Evolutionary conservation across 2,113 vertebrate genomes (phyloP).

Genomic region (Bubo bubo): DNA sequence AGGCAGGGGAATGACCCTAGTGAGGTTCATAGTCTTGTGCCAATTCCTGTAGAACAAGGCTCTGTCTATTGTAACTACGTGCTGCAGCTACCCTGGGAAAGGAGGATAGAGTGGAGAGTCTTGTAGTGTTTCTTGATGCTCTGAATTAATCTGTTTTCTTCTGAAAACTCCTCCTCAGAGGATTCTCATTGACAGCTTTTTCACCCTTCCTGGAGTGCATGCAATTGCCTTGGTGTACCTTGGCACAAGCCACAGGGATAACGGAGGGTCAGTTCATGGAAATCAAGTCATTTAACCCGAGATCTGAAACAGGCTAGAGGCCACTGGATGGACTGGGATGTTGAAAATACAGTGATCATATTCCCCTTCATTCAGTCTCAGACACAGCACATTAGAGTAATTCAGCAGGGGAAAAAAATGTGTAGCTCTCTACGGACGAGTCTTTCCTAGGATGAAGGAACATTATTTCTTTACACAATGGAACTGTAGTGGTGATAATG

Average conservation of each 20-base stretch:
- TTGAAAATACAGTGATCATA: neutral
- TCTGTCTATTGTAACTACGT: neutral
- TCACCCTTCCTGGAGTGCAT: neutral
- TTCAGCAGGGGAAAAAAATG: neutral
- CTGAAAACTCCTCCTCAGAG: neutral
- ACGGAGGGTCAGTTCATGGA: neutral
- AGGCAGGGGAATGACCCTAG: neutral
- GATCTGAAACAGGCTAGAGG: neutral
- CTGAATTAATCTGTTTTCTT: neutral
- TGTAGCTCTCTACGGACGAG: neutral
- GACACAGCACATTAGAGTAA: neutral
- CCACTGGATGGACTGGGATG: neutral
- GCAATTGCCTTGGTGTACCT: neutral
- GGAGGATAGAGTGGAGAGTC: neutral
- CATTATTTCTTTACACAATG: neutral
- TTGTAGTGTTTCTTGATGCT: neutral
- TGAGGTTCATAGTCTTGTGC: neutral
- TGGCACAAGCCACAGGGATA: neutral
- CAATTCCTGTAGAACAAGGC: neutral
- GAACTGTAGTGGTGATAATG: neutral
- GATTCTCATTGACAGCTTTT: neutral
- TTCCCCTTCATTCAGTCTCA: neutral
- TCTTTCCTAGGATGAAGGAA: neutral
- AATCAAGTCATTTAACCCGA: neutral
- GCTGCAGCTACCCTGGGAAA: neutral